phyloP scores from a whole-genome alignment of 2,888 invertebrate genomes.

The Agriopis aurantiaria region DNA sequence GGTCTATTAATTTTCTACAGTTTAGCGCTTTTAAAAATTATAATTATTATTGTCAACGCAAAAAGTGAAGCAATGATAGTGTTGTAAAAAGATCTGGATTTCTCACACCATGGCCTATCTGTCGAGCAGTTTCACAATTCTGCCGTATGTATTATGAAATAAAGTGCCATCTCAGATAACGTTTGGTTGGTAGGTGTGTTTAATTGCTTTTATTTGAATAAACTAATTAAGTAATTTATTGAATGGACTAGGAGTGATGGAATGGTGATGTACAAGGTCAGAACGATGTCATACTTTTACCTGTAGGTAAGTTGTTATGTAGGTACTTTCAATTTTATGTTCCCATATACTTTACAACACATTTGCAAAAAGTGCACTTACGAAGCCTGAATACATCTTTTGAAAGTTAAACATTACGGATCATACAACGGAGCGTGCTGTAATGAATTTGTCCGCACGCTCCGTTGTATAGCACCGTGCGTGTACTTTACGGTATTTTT shows the following conservation, averaged over 20 bases:
- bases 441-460: no score
- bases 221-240: constrained; percentile 20
- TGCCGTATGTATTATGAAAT: constrained; percentile 4
- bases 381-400: no score
- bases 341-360: background rate
- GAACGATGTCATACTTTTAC: background rate
- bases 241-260: constrained; percentile 12
- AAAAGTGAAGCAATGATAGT: constrained; percentile 5
- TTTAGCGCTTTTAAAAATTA: background rate
- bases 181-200: constrained; percentile 10
- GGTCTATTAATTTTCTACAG: background rate
- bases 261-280: constrained; percentile 11
- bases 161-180: constrained; percentile 5
- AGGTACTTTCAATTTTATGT: background rate
- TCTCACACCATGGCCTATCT: constrained; percentile 20
- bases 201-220: constrained; percentile 23
- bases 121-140: constrained; percentile 17
- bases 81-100: constrained; percentile 16
- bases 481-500: no score
- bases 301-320: background rate
- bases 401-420: no score
- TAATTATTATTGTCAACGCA: background rate
- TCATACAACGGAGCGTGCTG: no score
- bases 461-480: no score
- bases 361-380: no score